Evolutionary conservation across 2,797 vertebrate species (phyloP).

Genomic region (Tympanoctomys barrerae): DNA sequence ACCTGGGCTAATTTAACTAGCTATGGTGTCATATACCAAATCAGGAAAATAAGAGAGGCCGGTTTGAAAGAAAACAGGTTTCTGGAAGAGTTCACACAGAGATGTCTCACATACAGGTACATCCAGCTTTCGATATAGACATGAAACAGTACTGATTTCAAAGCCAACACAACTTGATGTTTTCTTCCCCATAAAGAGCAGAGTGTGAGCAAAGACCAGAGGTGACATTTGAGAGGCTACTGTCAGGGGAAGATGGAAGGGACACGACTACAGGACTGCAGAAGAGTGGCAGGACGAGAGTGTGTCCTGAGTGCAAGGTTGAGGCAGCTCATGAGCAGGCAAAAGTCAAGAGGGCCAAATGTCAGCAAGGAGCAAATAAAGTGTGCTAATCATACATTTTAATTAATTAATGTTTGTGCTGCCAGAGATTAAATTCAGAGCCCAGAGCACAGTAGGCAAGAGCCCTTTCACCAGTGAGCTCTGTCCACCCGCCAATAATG

Average conservation of each 20-base stretch:
- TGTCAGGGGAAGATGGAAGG: background rate
- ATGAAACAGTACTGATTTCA: background rate
- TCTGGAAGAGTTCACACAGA: background rate
- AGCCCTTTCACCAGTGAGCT: background rate
- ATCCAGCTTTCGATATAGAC: background rate
- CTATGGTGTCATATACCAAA: background rate
- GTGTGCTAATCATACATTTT: background rate
- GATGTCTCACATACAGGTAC: background rate
- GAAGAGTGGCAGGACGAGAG: background rate
- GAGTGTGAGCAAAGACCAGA: background rate
- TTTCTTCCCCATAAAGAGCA: background rate
- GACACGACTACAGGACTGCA: background rate
- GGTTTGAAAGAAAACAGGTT: background rate
- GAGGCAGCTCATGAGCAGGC: background rate
- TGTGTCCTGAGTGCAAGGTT: background rate
- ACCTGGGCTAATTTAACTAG: background rate
- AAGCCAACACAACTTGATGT: background rate
- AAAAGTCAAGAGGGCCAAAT: background rate
- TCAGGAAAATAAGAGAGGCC: background rate
- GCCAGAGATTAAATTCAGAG: background rate
- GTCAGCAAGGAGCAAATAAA: background rate
- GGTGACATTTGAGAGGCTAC: background rate
- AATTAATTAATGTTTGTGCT: background rate
- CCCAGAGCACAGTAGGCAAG: background rate
- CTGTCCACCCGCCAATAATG: background rate